Evolutionary conservation across 2,888 invertebrate species (phyloP), one percentile per base, ranked within the genome.

Genomic region (Morpho deidamia): DNA sequence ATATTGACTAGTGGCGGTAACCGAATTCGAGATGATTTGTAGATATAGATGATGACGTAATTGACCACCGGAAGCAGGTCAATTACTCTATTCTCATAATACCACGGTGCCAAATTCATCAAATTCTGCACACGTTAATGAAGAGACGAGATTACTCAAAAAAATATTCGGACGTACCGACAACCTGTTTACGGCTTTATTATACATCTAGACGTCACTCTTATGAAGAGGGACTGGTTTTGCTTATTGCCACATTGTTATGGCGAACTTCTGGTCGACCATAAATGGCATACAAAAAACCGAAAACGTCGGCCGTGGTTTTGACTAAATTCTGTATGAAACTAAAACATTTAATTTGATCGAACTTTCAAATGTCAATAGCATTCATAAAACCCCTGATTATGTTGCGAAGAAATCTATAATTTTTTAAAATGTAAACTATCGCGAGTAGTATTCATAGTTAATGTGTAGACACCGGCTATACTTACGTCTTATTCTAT

Each of bases 121-220:
- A 49, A 45, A 59, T 59, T 59, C 59, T 54, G 49, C 50, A 51
- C 59, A 57, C 59, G 57, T 59, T 54, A 57, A 59, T 54, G 54
- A 59, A 54, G 57, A 54, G 53, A 56, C 53, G 54, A 53, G 49
- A 46, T 54, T 59, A 39, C 56, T 40, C 49, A 51, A 59, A 57
- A 59, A 57, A 59, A 23, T 59, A 53, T 53, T 54, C 49, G 51
- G 41, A 53, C 53, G 52, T 52, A 52, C 58, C 51, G 48, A 44
- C 59, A 39, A 51, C 41, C 53, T 51, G 54, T 50, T 59, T 55
- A 59, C 59, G 54, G 46, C 59, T 59, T 59, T 59, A 59, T 59
- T 59, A 59, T 59, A 58, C 59, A 47, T 59, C 51, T 57, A 58
- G 55, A 59, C 46, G 23, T 23, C 54, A 50, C 52, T 52, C 55